Evolutionary conservation across 2,797 vertebrate species (phyloP), one percentile per base, ranked within the genome.

Genomic region (Sciurus carolinensis): DNA sequence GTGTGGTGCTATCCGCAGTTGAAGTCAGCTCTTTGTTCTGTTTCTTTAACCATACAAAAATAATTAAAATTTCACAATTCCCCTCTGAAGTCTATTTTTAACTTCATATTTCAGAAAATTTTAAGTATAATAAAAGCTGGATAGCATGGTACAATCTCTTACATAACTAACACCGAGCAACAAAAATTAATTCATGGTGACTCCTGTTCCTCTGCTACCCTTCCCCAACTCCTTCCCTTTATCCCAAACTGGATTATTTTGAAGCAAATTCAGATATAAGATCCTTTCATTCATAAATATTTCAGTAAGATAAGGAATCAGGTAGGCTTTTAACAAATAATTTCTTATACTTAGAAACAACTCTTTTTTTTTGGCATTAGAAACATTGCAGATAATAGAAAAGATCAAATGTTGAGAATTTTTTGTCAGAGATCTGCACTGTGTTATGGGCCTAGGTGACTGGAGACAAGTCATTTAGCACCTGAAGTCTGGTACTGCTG

Each of bases 41-140:
- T 62, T 89, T 75, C 75, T 62, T 92, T 22, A 86, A 50, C 7
- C 14, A 13, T 54, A 77, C 64, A 66, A 42, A 94, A 72, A 57
- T 52, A 57, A 50, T 47, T 91, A 76, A 76, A 62, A 52, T 91
- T 42, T 62, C 84, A 91, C 4, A 36, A 76, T 18, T 62, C 18
- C 36, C 10, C 26, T 36, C 66, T 71, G 7, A 95, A 90, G n/a
- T 73, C 36, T 75, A 95, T 59, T 82, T 80, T 93, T 84, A 91
- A 86, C 44, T 92, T 62, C 66, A 10, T 39, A 85, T 77, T 79
- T 57, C 57, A 44, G 66, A 77, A 93, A 86, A n/a, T 71, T 83
- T 95, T 77, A 75, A 93, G 73, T 59, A 57, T 17, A 82, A 88
- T 42, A n/a, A 9, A 71, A 93, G 81, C 44, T 7, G 77, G 26